Conservation (phyloP, 2,888 invertebrate genomes). For the Drosophila multiciliata region DNA sequence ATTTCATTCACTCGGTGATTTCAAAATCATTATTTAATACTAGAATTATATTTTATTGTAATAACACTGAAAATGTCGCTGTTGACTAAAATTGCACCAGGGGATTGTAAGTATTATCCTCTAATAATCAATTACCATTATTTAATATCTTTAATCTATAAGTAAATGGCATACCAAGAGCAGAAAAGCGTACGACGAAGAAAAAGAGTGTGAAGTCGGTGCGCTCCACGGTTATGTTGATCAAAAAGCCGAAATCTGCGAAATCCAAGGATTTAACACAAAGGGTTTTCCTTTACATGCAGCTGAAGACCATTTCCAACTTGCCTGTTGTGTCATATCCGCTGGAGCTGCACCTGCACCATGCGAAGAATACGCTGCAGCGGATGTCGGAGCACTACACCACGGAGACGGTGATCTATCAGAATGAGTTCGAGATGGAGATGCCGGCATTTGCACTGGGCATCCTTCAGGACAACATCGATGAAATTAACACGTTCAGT, state of each 20-base stretch:
- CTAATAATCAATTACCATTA: background rate
- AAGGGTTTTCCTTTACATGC: constrained; percentile 75
- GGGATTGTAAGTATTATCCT: background rate
- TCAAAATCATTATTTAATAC: background rate
- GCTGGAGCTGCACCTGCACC: constrained; percentile 73
- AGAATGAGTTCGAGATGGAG: constrained; percentile 55
- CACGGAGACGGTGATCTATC: constrained; percentile 64
- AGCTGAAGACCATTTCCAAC: constrained; percentile 60
- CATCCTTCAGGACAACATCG: constrained; percentile 75
- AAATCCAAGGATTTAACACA: constrained; percentile 14
- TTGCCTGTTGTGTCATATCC: constrained; percentile 50
- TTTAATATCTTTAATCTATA: background rate
- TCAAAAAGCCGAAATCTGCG: background rate
- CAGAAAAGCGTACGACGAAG: background rate
- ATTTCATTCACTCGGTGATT: background rate
- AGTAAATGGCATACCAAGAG: background rate
- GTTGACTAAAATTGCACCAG: background rate
- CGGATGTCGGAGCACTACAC: constrained; percentile 76
- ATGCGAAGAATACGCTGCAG: constrained; percentile 64
- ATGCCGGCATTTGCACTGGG: constrained; percentile 74
- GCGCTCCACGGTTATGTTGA: background rate
- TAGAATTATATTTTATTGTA: background rate
- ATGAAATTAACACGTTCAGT: constrained; percentile 73
- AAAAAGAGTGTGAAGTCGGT: background rate
- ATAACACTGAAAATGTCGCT: background rate